These are phyloP conservation scores for Galerucella nymphaeae DNA, from an alignment of 2,888 invertebrate species.

Conservation along the genomic window DNA sequence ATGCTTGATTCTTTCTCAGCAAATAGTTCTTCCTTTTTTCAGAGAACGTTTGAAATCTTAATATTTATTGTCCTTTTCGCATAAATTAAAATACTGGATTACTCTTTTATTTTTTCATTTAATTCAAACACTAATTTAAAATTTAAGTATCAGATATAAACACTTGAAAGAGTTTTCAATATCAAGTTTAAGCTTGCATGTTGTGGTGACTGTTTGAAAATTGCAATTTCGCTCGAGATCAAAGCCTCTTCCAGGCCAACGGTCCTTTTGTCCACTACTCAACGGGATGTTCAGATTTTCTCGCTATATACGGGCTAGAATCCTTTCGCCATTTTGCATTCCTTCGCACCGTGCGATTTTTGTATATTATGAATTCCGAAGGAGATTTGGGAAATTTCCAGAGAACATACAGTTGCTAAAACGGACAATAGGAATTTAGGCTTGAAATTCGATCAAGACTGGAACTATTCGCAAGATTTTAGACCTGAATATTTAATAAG, in stretches of 20 bases:
- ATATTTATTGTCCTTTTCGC: too few species aligned
- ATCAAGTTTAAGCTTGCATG: constrained; percentile 60
- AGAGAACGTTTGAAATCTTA: too few species aligned
- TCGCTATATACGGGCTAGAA: constrained; percentile 35
- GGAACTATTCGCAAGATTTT: background rate
- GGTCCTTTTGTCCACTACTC: constrained; percentile 61
- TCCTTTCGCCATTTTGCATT: constrained; percentile 52
- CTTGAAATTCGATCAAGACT: constrained; percentile 1
- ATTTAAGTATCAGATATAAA: constrained; percentile 15
- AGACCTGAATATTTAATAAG: background rate
- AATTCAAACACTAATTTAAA: too few species aligned
- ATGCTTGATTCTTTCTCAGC: too few species aligned
- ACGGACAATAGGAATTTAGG: constrained; percentile 27
- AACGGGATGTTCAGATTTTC: constrained; percentile 40
- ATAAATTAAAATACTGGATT: too few species aligned
- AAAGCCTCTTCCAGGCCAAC: constrained; percentile 63
- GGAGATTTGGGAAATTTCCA: constrained; percentile 20
- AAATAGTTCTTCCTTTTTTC: too few species aligned
- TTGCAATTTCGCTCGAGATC: constrained; percentile 65
- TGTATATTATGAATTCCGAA: constrained; percentile 39
- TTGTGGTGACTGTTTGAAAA: constrained; percentile 64
- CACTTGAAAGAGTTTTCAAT: constrained; percentile 57
- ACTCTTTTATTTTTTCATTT: too few species aligned
- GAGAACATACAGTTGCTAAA: constrained; percentile 13
- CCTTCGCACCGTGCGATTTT: constrained; percentile 48